A percentile compares a stretch with the other conserved stretches of the same genome.
Conservation (phyloP, 2,797 vertebrate species). For the Pantherophis vulpinus region DNA sequence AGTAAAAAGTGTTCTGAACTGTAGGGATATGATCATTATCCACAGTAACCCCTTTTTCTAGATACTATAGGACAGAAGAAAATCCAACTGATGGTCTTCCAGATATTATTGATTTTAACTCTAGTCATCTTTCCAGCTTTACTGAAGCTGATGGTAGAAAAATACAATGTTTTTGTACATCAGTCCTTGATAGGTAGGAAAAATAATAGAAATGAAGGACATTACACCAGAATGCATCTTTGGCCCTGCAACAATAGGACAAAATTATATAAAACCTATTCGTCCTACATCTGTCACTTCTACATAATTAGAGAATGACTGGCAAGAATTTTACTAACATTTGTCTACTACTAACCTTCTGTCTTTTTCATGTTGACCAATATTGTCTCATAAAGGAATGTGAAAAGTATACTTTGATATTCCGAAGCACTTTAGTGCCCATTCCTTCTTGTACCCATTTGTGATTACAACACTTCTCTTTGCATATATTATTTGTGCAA, state of each 20-base stretch:
- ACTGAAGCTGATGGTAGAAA: neutral
- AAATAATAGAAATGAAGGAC: neutral
- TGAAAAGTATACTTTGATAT: neutral
- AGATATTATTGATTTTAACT: neutral
- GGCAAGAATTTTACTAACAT: conserved; percentile 1
- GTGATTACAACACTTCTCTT: neutral
- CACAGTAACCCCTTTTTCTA: neutral
- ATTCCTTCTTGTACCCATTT: neutral
- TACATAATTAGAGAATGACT: neutral
- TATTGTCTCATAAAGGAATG: neutral
- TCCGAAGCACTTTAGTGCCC: neutral
- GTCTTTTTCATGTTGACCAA: neutral
- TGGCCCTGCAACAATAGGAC: neutral
- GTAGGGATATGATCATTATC: neutral
- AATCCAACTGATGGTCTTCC: neutral
- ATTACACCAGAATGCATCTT: neutral
- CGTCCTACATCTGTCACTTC: neutral
- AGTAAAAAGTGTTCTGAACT: neutral
- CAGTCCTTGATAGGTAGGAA: neutral
- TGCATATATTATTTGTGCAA: neutral
- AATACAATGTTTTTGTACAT: neutral
- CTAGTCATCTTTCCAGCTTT: neutral
- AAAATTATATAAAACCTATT: neutral
- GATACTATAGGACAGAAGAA: neutral
- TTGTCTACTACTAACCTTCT: conserved; percentile 53